phyloP scores from a whole-genome alignment of 1,140 invertebrate genomes.

The Trachelipus rathkii region DNA sequence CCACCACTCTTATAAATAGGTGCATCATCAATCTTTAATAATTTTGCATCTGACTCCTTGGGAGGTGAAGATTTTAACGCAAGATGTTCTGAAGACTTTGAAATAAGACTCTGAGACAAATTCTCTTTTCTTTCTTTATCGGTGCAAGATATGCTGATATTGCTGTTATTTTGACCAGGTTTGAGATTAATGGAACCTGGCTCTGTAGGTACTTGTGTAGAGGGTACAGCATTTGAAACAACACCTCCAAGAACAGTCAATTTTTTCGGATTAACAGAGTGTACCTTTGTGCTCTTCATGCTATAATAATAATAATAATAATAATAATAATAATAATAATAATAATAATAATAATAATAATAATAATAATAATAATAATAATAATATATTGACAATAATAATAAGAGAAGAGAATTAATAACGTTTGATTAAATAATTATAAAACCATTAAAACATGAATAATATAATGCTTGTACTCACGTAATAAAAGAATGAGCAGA shows the following conservation, averaged over 20 bases:
- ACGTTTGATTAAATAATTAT: no score
- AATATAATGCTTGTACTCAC: conserved; percentile 24
- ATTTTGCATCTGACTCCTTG: background rate
- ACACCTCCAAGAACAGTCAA: conserved; percentile 24
- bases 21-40: background rate
- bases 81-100: no score
- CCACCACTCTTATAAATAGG: background rate
- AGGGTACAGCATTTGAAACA: background rate
- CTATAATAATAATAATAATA: background rate
- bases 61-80: no score
- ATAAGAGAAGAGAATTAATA: no score
- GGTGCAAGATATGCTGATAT: no score
- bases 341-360: background rate
- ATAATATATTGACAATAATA: background rate
- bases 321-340: background rate
- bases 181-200: no score
- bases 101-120: no score
- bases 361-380: background rate
- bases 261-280: conserved; percentile 25
- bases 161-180: no score
- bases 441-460: no score
- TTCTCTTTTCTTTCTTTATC: no score
- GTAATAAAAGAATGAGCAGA: conserved; percentile 35
- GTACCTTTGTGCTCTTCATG: conserved; percentile 16
- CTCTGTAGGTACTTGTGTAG: no score